Evolutionary conservation across 2,113 vertebrate genomes (phyloP), one percentile per base, ranked within the genome.

Genomic region (Pongo pygmaeus): DNA sequence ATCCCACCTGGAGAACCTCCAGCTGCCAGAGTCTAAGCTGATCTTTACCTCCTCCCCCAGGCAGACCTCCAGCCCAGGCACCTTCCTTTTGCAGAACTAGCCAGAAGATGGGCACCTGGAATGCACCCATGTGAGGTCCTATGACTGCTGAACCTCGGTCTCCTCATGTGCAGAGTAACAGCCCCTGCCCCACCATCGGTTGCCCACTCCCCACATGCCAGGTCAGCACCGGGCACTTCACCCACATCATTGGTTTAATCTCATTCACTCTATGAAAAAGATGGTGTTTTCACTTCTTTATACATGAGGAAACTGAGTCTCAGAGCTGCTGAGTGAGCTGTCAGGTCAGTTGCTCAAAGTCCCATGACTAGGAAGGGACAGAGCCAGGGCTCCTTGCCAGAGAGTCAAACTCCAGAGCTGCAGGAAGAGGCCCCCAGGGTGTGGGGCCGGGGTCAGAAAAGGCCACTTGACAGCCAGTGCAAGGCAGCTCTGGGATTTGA

Each of bases 131-230:
- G 72, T n/a, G 25, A 74, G 22, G 12, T 22, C 77, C 91, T 40
- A 2, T 2, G 61, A 1, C 48, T 13, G 43, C 32, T 20, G 1
- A 6, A 25, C 8, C 35, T 50, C 8, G 0, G 10, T 16, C 52
- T 59, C 61, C 61, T 48, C 77, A 40, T 70, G 0, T 25, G 13
- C 6, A 4, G 40, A 72, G 27, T 48, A n/a, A 6, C 25, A 52
- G 64, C 40, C 57, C 8, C 50, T 23, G 2, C n/a, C 79, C n/a
- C 30, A 3, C n/a, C 22, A 9, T 38, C 23, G 38, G 10, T 20
- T 17, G 20, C 9, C 50, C 50, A 43, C n/a, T 5, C 55, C 55
- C 50, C 48, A 55, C 2, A 0, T 30, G 50, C 55, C 12, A 8
- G 5, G 12, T 59, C 46, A 22, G 27, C 13, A 12, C 57, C 16